phyloP scores from a whole-genome alignment of 2,888 invertebrate species.

The Amiota communis region DNA sequence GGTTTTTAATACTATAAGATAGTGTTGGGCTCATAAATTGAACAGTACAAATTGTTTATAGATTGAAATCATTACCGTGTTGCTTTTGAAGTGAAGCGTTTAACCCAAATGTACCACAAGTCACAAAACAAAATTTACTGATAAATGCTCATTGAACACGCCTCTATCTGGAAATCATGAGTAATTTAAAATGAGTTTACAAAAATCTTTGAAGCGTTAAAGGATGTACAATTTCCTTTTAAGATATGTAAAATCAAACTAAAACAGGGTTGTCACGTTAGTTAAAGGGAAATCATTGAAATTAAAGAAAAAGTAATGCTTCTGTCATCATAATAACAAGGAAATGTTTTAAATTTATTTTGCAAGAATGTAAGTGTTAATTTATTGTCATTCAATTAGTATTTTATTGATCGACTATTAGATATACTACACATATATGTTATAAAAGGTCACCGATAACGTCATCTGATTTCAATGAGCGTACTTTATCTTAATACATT shows the following conservation, averaged over 20 bases:
- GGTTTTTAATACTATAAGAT: no score
- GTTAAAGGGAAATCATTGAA: neutral
- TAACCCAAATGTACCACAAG: constrained; percentile 10
- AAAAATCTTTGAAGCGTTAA: constrained; percentile 60
- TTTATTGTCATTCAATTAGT: no score
- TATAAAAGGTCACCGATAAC: no score
- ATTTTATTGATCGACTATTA: no score
- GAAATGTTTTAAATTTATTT: no score
- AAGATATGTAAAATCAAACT: constrained; percentile 36
- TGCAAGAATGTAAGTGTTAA: no score
- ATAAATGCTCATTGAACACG: constrained; percentile 12
- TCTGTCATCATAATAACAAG: no score
- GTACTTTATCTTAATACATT: no score
- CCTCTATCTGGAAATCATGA: neutral
- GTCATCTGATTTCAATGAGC: no score
- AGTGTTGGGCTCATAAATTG: no score
- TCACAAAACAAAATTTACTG: neutral
- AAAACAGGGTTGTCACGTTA: constrained; percentile 41
- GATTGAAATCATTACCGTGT: constrained; percentile 11
- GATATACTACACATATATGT: no score
- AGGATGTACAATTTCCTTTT: constrained; percentile 58
- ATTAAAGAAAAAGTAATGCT: neutral
- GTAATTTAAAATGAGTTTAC: constrained; percentile 43
- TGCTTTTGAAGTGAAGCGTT: constrained; percentile 9
- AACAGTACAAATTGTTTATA: neutral